Base-by-base conservation (phyloP, 2,888 invertebrate species). In the Tenthredo scrophulariae region DNA sequence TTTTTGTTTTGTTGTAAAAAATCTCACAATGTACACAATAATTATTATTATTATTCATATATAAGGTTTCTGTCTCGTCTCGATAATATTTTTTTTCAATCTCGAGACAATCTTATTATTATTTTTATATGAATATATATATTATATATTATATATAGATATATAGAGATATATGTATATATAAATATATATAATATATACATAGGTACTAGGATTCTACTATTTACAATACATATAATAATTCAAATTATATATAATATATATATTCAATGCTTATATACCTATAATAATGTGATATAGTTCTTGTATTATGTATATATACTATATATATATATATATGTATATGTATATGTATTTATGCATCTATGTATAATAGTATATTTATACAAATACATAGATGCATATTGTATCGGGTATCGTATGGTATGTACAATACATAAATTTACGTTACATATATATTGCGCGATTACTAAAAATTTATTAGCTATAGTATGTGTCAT, bases 261-360 rank as follows among this genome's bases (percentile, higher is more conserved):
- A n/a, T 70, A 70, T 70, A 70, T 37, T 74, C 43, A 74, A 74
- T 74, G 72, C 40, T 43, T 74, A 74, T 40, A 74, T 40, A 43
- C 40, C 72, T 74, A 43, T 72, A 80, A 65, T 70, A 75, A 83
- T 72, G 26, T 85, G 84, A 65, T 85, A 50, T 85, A 86, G 79
- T 84, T 80, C 65, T 86, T 87, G 86, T 86, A 86, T 86, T 87
- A 84, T 79, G 85, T 87, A 87, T 87, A 87, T 88, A 85, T 50
- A 62, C 22, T 22, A 62, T 62, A 62, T 26, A 15, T 46, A 15
- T 46, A 46, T 46, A 50, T 77, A 85, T 85, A 88, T 87, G 86
- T 88, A 88, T 87, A 88, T 87, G 88, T 87, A 88, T 86, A 86
- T 88, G 86, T 88, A 85, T 88, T 86, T 87, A 85, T 58, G 18